Conservation (phyloP, 2,888 invertebrate genomes). For the Shargacucullia verbasci region DNA sequence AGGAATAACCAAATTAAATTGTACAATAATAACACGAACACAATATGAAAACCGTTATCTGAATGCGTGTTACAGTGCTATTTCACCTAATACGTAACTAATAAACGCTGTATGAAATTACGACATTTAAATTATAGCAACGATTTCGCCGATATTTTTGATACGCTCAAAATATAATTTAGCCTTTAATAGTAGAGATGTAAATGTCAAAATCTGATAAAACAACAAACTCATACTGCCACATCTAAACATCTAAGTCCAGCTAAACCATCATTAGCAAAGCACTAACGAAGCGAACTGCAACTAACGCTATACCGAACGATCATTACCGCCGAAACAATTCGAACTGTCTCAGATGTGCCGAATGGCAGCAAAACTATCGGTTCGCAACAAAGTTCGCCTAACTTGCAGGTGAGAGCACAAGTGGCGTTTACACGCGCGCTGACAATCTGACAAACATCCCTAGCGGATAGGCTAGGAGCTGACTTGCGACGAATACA, state of each 20-base stretch:
- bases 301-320: conserved; percentile 41
- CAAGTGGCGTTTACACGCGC: conserved; percentile 53
- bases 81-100: too few relatives aligned
- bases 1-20: too few relatives aligned
- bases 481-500: conserved; percentile 13
- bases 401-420: conserved; percentile 55
- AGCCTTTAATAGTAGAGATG: too few relatives aligned
- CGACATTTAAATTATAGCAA: too few relatives aligned
- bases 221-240: too few relatives aligned
- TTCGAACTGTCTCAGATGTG: conserved; percentile 49
- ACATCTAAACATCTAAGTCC: conserved; percentile 12
- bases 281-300: conserved; percentile 36
- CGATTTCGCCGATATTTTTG: too few relatives aligned
- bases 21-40: too few relatives aligned
- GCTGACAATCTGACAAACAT: conserved; percentile 71
- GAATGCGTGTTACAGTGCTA: too few relatives aligned
- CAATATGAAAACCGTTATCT: too few relatives aligned
- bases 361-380: conserved; percentile 45
- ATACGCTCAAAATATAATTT: too few relatives aligned
- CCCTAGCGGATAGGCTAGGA: conserved; percentile 54
- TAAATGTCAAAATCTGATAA: too few relatives aligned
- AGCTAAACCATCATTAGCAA: conserved; percentile 23
- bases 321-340: conserved; percentile 52
- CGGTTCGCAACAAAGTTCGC: conserved; percentile 44
- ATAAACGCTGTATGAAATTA: too few relatives aligned